Base-by-base conservation (phyloP, 2,888 invertebrate genomes). In the Caenorhabditis zanzibari region DNA sequence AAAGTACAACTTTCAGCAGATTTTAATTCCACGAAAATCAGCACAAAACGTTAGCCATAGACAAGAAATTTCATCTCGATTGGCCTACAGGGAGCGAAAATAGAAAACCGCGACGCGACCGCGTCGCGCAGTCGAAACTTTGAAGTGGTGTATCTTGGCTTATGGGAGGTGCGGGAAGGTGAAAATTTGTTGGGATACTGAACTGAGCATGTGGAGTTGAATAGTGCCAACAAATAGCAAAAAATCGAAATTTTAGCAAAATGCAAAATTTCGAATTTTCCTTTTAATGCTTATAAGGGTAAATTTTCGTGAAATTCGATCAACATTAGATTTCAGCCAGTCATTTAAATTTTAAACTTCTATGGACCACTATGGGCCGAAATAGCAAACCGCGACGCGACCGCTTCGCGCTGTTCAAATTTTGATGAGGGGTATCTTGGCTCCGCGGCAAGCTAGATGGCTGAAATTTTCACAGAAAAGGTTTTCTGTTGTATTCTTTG, bases 71-170 rank as follows among this genome's bases (percentile, higher is more conserved):
- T 59, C 58, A 59, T 10, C 2, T 7, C 1, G 19, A 32, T 59
- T 10, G 35, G 58, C 10, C 19, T 35, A 35, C 22, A 19, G 19
- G n/a, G 22, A 19, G 19, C 35, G 19, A 9, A 59, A 9, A 35
- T 19, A 59, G 56, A 26, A 14, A 26, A 24, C 54, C 56, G 56
- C 56, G 28, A 28, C 56, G 56, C 56, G 56, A 28, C 28, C 56
- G 56, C 56, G 56, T 16, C 26, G 54, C 56, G 16, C 32, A 5
- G 28, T 28, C 56, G 24, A 28, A 28, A 56, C 14, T 56, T 56
- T 3, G n/a, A 28, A 32, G n/a, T 16, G 5, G 14, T 9, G n/a
- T 56, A 56, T 28, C 56, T 56, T n/a, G 16, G 56, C 56, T 28
- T 19, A 7, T 26, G 2, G 10, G 5, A 0, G 0, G 0, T 9